A percentile compares a stretch with the other conserved stretches of the same genome.
Evolutionary conservation across 2,113 vertebrate species (phyloP).

Genomic region (Hemiscyllium ocellatum): DNA sequence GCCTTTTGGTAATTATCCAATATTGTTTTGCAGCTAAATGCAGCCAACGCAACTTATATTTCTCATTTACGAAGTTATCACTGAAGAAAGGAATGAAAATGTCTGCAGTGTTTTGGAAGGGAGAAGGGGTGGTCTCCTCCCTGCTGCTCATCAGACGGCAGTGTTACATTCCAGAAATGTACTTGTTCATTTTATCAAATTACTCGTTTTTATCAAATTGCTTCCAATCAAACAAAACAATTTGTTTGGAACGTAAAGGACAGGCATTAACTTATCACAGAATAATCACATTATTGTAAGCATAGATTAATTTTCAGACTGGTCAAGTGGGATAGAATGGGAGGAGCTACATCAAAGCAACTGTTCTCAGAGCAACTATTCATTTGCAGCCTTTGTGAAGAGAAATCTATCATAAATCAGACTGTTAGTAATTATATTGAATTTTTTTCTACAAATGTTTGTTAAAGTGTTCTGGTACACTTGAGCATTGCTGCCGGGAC

Average conservation of each 20-base stretch:
- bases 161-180: conserved; percentile 29
- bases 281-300: not conserved
- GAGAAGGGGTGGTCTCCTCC: not conserved
- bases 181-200: not conserved
- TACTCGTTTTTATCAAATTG: not conserved
- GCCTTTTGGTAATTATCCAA: not conserved
- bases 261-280: not conserved
- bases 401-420: not conserved
- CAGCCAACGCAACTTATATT: not conserved
- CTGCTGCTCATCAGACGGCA: not conserved
- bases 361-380: not conserved
- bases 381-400: not conserved
- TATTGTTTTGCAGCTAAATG: conserved; percentile 39
- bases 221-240: not conserved
- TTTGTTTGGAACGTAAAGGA: conserved; percentile 11
- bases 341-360: not conserved
- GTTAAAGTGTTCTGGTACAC: not conserved
- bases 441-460: not conserved
- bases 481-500: not conserved
- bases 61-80: conserved; percentile 18
- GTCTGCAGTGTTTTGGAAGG: not conserved
- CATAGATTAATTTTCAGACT: not conserved
- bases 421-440: not conserved
- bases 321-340: not conserved
- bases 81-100: not conserved